phyloP scores from a whole-genome alignment of 2,797 vertebrate genomes.

The Poeciliopsis gracilis region DNA sequence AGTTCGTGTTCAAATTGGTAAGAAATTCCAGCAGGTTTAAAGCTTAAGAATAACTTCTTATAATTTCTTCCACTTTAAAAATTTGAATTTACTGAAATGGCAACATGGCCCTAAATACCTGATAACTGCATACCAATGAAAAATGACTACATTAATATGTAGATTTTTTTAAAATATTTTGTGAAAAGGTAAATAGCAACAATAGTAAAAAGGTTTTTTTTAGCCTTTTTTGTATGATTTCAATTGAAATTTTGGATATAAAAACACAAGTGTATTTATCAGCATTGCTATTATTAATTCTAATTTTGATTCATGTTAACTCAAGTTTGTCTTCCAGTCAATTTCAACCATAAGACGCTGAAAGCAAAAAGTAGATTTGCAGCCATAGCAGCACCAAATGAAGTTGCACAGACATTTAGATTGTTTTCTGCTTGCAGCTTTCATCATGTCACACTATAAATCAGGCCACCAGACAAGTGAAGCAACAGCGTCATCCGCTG shows the following conservation, averaged over 20 bases:
- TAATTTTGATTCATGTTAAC: no score
- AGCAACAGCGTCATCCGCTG: slow-evolving; percentile 66
- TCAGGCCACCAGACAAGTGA: slow-evolving; percentile 15
- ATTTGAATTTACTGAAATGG: neutral
- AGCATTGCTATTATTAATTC: no score
- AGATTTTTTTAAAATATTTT: no score
- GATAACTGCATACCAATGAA: no score
- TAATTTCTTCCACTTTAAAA: neutral
- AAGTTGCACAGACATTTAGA: neutral
- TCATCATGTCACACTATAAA: neutral
- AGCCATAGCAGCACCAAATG: neutral
- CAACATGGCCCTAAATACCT: neutral
- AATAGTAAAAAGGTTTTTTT: no score
- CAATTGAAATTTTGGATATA: neutral
- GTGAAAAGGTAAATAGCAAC: no score
- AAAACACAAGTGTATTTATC: no score
- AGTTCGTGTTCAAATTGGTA: neutral
- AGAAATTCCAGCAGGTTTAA: neutral
- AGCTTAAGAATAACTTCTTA: neutral
- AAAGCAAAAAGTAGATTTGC: neutral
- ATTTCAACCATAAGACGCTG: neutral
- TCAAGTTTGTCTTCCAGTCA: neutral
- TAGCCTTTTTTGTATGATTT: neutral
- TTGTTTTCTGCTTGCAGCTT: neutral
- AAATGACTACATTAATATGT: no score